phyloP scores from a whole-genome alignment of 2,113 vertebrate species.

The Neogale vison region DNA sequence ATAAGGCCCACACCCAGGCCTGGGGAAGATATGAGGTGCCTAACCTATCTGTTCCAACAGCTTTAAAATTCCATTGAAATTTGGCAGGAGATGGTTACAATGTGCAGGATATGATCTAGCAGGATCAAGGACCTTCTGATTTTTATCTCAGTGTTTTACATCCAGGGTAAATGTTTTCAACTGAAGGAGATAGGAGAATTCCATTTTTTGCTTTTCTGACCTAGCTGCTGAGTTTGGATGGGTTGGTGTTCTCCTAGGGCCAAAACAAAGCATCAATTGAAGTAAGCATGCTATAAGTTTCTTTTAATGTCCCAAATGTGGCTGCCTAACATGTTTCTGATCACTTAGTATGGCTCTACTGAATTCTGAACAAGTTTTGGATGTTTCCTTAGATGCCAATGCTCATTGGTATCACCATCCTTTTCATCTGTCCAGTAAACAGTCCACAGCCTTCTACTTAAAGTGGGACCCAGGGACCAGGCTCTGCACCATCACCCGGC shows the following conservation, averaged over 20 bases:
- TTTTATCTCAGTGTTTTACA: slow-evolving; percentile 43
- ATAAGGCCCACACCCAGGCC: background rate
- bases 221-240: background rate
- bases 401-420: background rate
- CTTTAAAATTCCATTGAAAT: slow-evolving; percentile 23
- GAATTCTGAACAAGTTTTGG: background rate
- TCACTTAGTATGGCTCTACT: background rate
- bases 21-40: background rate
- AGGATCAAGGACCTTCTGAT: background rate
- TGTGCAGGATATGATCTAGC: background rate
- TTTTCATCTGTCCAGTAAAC: background rate
- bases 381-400: background rate
- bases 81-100: background rate
- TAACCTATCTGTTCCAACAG: background rate
- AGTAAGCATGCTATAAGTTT: background rate
- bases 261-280: too few relatives aligned
- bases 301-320: background rate
- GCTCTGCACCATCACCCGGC: background rate
- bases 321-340: background rate
- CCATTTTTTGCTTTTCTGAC: background rate
- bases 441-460: background rate
- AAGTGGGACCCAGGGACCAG: background rate
- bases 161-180: slow-evolving; percentile 44
- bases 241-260: background rate
- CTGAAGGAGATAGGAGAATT: background rate